A percentile compares a stretch with the other conserved stretches of the same genome.
Conservation (phyloP, 2,888 invertebrate species). For the Andrena hattorfiana region DNA sequence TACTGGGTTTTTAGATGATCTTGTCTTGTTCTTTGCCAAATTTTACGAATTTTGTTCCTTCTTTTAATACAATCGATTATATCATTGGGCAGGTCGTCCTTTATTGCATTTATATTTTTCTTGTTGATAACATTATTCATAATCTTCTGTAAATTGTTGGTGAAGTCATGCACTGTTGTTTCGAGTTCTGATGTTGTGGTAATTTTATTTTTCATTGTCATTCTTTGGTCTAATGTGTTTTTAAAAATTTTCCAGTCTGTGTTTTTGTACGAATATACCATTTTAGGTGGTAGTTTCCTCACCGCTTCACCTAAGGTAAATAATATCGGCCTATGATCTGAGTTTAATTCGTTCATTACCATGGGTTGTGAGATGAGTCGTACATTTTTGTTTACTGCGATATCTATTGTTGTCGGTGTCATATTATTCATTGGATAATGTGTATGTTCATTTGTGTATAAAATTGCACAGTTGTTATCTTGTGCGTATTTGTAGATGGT, state of each 20-base stretch:
- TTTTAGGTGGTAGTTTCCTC: background rate
- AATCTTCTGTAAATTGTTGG: too few relatives aligned
- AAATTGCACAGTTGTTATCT: slow-evolving; percentile 57
- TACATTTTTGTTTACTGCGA: slow-evolving; percentile 68
- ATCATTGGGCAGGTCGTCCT: too few relatives aligned
- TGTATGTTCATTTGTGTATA: slow-evolving; percentile 65
- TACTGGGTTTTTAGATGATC: too few relatives aligned
- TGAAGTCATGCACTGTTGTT: background rate
- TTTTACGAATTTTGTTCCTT: too few relatives aligned
- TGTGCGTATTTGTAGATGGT: slow-evolving; percentile 54
- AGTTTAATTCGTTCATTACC: slow-evolving; percentile 62
- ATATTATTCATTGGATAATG: slow-evolving; percentile 63
- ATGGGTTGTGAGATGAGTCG: slow-evolving; percentile 38
- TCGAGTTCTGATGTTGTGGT: slow-evolving; percentile 43
- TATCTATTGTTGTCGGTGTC: slow-evolving; percentile 60
- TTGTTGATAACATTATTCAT: too few relatives aligned
- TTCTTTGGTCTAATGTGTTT: slow-evolving; percentile 26
- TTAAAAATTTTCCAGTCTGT: slow-evolving; percentile 57
- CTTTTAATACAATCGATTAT: too few relatives aligned
- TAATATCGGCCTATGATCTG: slow-evolving; percentile 68
- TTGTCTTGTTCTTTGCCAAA: too few relatives aligned
- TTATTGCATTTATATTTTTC: too few relatives aligned
- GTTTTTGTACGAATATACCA: slow-evolving; percentile 40
- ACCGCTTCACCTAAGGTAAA: slow-evolving; percentile 5
- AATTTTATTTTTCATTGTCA: slow-evolving; percentile 44